Evolutionary conservation across 1,140 invertebrate species (phyloP).

Genomic region (Diorhabda carinulata): DNA sequence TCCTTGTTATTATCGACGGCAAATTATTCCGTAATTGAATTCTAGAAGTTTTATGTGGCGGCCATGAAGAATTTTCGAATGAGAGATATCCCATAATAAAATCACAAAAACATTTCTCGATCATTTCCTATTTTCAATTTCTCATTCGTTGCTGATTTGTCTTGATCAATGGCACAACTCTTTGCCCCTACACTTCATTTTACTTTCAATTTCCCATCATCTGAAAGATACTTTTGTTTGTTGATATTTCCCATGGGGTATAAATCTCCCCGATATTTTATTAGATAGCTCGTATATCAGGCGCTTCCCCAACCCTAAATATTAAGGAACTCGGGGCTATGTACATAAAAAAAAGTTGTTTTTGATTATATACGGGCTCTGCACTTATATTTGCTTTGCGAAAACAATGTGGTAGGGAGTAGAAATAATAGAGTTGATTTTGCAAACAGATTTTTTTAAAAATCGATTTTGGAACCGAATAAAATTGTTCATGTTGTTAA

Average conservation of each 20-base stretch:
- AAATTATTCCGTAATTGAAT: too few species aligned
- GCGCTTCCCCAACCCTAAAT: neutral
- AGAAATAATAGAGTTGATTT: neutral
- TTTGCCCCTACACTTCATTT: neutral
- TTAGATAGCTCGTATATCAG: conserved; percentile 2
- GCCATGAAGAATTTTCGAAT: too few species aligned
- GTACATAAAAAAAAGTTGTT: neutral
- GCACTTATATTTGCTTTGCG: neutral
- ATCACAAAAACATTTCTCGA: too few species aligned
- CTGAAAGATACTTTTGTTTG: conserved; percentile 1
- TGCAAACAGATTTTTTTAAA: neutral
- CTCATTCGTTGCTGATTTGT: too few species aligned
- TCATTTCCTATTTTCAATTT: too few species aligned
- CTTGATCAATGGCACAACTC: neutral
- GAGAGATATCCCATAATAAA: too few species aligned
- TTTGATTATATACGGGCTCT: neutral
- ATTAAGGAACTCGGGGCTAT: neutral
- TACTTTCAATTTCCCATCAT: neutral
- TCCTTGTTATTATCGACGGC: too few species aligned
- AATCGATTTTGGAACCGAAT: too few species aligned
- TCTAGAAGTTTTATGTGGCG: too few species aligned
- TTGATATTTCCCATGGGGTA: neutral
- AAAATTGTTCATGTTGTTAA: too few species aligned
- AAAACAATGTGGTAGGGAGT: neutral
- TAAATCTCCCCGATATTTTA: neutral